phyloP scores from a whole-genome alignment of 1,140 invertebrate species.

The Drosophila simulans region DNA sequence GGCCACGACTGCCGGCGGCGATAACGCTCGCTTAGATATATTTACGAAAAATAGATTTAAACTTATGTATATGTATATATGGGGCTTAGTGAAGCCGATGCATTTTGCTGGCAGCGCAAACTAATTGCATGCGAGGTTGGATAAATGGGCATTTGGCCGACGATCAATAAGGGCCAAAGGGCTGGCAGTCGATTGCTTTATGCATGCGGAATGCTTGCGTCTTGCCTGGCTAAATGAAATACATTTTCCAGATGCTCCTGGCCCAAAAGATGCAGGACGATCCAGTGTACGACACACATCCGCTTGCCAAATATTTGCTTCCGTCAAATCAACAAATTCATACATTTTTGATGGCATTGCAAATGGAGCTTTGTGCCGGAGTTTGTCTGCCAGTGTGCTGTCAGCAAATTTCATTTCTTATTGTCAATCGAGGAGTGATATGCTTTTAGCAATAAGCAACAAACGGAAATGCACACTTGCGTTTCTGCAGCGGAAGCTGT shows the following conservation, averaged over 20 bases:
- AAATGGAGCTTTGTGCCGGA: slow-evolving; percentile 50
- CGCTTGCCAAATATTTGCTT: slow-evolving; percentile 72
- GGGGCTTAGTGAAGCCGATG: not conserved
- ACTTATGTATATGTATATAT: not conserved
- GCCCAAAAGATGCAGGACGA: slow-evolving; percentile 20
- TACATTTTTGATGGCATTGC: slow-evolving; percentile 71
- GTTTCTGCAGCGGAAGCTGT: slow-evolving; percentile 55
- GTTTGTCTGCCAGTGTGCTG: slow-evolving; percentile 30
- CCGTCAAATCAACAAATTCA: slow-evolving; percentile 78
- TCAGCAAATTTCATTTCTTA: slow-evolving; percentile 64
- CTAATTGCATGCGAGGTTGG: slow-evolving; percentile 48
- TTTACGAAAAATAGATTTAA: not conserved
- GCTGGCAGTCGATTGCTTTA: slow-evolving; percentile 36
- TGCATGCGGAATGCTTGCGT: slow-evolving; percentile 38
- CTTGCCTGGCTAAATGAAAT: slow-evolving; percentile 27
- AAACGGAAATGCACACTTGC: slow-evolving; percentile 64
- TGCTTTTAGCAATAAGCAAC: slow-evolving; percentile 59
- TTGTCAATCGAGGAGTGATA: slow-evolving; percentile 67
- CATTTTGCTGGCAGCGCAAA: slow-evolving; percentile 38
- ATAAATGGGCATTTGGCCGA: slow-evolving; percentile 19
- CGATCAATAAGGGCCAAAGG: slow-evolving; percentile 24
- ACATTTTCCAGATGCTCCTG: slow-evolving; percentile 32
- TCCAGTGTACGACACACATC: slow-evolving; percentile 44
- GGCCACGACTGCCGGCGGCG: slow-evolving; percentile 14
- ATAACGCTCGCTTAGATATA: slow-evolving; percentile 29